These are phyloP conservation scores for Spea hammondii DNA, from an alignment of 2,797 vertebrate species.

Conservation along the genomic window DNA sequence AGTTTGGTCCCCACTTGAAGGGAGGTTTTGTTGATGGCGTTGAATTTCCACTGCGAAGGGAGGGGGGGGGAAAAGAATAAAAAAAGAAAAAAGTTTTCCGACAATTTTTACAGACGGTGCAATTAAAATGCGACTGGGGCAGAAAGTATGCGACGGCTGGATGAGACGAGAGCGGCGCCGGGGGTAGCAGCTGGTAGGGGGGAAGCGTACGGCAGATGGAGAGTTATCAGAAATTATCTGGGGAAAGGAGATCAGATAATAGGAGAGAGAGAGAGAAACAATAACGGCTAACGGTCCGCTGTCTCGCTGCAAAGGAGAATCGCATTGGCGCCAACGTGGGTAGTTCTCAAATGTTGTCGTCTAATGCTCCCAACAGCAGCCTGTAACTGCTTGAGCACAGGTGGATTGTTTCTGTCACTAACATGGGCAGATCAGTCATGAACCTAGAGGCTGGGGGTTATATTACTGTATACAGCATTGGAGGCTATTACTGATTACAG, in stretches of 20 bases:
- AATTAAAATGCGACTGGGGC: slow-evolving; percentile 8
- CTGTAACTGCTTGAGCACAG: too few relatives aligned
- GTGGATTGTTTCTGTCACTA: too few relatives aligned
- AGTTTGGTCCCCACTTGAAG: slow-evolving; percentile 54
- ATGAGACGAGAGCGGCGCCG: neutral
- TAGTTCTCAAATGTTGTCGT: too few relatives aligned
- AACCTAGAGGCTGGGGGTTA: too few relatives aligned
- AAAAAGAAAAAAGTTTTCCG: slow-evolving; percentile 16
- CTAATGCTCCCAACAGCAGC: too few relatives aligned
- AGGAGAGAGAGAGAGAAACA: neutral
- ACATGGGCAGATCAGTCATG: too few relatives aligned
- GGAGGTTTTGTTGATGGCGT: slow-evolving; percentile 43
- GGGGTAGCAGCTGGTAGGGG: slow-evolving; percentile 18
- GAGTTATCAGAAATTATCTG: slow-evolving; percentile 14
- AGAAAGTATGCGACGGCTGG: neutral
- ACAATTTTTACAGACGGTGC: neutral
- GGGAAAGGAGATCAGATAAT: slow-evolving; percentile 18
- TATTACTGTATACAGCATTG: too few relatives aligned
- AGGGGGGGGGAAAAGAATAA: neutral
- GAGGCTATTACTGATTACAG: too few relatives aligned
- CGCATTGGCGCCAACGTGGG: too few relatives aligned
- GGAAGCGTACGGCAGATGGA: slow-evolving; percentile 11
- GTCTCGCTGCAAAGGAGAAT: neutral
- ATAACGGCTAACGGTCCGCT: neutral
- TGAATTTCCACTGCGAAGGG: slow-evolving; percentile 59